Evolutionary conservation across 2,113 vertebrate genomes (phyloP), one percentile per base, ranked within the genome.

Genomic region (Apteryx owenii): DNA sequence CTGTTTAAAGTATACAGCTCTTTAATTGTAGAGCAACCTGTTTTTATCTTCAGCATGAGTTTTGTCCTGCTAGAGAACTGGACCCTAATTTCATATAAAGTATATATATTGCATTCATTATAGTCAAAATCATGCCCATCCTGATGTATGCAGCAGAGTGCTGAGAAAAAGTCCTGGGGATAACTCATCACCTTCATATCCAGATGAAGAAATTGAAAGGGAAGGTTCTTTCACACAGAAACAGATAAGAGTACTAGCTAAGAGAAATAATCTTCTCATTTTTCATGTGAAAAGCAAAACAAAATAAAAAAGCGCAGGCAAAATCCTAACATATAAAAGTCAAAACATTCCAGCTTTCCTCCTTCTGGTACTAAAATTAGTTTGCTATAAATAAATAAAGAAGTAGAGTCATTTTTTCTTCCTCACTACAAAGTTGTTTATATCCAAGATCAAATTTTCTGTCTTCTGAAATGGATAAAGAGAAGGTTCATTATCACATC

Each of bases 401-500:
- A 61, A 83, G 9, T 36, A 48, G 46, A 33, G 14, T 33, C 3
- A 1, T 42, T 79, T 94, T 53, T 88, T 68, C 8, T 84, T 95
- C 20, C 42, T 82, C 21, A 12, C 13, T 82, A 58, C 33, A 70
- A 70, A 82, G 28, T 48, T 90, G 10, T 85, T 95, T 91, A 77
- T 85, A 80, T 48, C 60, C 50, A 83, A 89, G 64, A 82, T 68
- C 25, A 95, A 75, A 78, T 94, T 89, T 95, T 96, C 66, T 94
- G 2, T 78, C 71, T 91, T 38, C 56, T 94, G 50, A 96, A 89
- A 91, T 81, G 71, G 81, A 91, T 88, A 83, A 94, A 94, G 71
- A 82, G 71, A 82, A 82, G 26, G 71, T 85, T 97, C 84, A 88
- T 95, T 96, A 96, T 91, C 81, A 54, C 40, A 64, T 95, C 85